Conservation (phyloP, 2,888 invertebrate species). For the Pseudococcus viburni region DNA sequence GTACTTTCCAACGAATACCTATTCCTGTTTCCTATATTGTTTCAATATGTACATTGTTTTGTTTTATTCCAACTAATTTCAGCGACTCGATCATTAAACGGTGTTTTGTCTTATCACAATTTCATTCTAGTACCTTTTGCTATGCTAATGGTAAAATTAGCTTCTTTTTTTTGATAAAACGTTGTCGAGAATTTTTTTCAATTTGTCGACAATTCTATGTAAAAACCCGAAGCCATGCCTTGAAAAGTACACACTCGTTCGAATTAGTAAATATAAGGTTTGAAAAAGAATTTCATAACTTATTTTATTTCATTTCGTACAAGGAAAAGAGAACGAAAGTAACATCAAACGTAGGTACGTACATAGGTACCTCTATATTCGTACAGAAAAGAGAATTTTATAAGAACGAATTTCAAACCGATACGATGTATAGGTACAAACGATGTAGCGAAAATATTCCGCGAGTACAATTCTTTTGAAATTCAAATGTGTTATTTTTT, state of each 20-base stretch:
- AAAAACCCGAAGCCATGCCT: too few relatives aligned
- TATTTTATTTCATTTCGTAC: background rate
- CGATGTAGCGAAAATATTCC: background rate
- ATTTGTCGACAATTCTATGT: background rate
- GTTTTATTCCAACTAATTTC: background rate
- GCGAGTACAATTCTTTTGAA: slow-evolving; percentile 19
- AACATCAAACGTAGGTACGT: background rate
- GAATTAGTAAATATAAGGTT: background rate
- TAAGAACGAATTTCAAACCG: background rate
- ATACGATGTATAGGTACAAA: background rate
- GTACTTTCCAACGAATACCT: background rate
- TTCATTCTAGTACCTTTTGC: background rate
- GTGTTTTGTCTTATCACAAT: background rate
- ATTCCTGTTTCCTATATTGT: background rate
- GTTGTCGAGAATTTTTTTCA: background rate
- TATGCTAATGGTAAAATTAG: background rate
- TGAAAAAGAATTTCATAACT: background rate
- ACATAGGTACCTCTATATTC: background rate
- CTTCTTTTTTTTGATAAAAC: background rate
- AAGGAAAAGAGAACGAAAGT: background rate
- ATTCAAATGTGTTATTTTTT: slow-evolving; percentile 31
- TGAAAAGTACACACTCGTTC: background rate
- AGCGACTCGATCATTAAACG: slow-evolving; percentile 1
- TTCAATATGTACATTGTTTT: background rate
- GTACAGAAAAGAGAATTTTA: background rate